Evolutionary conservation across 1,140 invertebrate genomes (phyloP), one percentile per base, ranked within the genome.

Genomic region (Asobara japonica): DNA sequence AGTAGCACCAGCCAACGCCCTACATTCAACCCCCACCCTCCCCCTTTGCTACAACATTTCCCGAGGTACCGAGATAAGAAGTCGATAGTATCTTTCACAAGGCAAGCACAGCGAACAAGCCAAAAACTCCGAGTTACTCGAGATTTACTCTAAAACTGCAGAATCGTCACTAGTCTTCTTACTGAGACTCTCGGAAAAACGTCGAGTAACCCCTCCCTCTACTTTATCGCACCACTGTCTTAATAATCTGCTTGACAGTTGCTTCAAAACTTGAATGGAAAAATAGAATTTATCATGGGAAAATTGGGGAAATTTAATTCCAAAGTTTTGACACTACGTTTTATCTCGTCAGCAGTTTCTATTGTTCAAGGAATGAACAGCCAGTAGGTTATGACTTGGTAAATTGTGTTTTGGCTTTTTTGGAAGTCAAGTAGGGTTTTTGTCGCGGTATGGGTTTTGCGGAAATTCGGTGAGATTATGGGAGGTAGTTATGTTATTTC

Each of bases 311-410:
- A 45, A 16, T 45, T 45, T 16, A 45, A 16, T 45, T 16, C 5
- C 1, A 45, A 45, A 45, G 41, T 45, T 45, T 45, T 45, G 41
- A 45, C 41, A 18, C 41, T 45, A 16, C n/a, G 41, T 16, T 45
- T 45, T 45, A 45, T 45, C 41, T 45, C 41, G 41, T 45, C 41
- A 45, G 41, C 41, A 45, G n/a, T 45, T 45, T 45, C 41, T 45
- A 45, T 45, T 45, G 41, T 45, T 45, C 18, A 13, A 45, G 41
- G 7, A 45, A 45, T 45, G 10, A n/a, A n/a, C n/a, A n/a, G 41
- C 2, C 18, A 16, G 41, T 13, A 16, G n/a, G n/a, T 33, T 18
- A 16, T 16, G 8, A 16, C 1, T 45, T 18, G 2, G 18, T 45
- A 16, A 45, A 11, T 45, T 45, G n/a, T 45, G 5, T 45, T 45